phyloP scores from a whole-genome alignment of 1,140 invertebrate species.

The Thereuonema tuberculata region DNA sequence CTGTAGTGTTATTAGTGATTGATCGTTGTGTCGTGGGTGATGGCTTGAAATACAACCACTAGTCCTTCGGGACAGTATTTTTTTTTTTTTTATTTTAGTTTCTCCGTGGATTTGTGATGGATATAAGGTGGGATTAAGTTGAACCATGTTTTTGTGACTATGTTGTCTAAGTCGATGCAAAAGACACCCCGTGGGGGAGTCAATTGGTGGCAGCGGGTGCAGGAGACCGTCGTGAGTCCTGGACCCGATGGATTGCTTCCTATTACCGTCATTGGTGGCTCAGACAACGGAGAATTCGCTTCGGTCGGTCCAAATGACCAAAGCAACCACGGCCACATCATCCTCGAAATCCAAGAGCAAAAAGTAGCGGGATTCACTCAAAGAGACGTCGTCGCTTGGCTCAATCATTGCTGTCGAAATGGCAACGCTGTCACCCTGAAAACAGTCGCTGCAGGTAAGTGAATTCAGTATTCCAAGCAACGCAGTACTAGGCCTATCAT shows the following conservation, averaged over 20 bases:
- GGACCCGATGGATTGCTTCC: slow-evolving; percentile 27
- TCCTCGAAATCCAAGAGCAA: slow-evolving; percentile 47
- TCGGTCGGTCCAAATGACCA: slow-evolving; percentile 34
- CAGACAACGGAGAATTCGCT: slow-evolving; percentile 44
- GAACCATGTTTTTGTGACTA: no score
- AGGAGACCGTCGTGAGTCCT: slow-evolving; percentile 29
- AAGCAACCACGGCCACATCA: slow-evolving; percentile 36
- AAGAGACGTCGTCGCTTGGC: slow-evolving; percentile 41
- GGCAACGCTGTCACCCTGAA: slow-evolving; percentile 41
- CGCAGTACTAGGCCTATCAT: no score
- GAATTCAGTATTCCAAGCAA: no score
- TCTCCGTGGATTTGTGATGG: no score
- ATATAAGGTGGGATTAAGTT: no score
- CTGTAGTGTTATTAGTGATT: no score
- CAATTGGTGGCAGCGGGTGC: slow-evolving; percentile 26
- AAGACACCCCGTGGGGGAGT: no score
- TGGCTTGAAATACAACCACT: no score
- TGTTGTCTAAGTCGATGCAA: no score
- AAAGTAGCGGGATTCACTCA: slow-evolving; percentile 48
- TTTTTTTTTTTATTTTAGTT: no score
- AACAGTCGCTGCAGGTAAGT: slow-evolving; percentile 39
- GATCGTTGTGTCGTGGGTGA: no score
- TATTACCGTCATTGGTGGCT: slow-evolving; percentile 36
- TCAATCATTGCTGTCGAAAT: slow-evolving; percentile 44
- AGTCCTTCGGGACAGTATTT: no score